These are phyloP conservation scores for Esox niger DNA, from an alignment of 2,113 vertebrate genomes.

Conservation along the genomic window DNA sequence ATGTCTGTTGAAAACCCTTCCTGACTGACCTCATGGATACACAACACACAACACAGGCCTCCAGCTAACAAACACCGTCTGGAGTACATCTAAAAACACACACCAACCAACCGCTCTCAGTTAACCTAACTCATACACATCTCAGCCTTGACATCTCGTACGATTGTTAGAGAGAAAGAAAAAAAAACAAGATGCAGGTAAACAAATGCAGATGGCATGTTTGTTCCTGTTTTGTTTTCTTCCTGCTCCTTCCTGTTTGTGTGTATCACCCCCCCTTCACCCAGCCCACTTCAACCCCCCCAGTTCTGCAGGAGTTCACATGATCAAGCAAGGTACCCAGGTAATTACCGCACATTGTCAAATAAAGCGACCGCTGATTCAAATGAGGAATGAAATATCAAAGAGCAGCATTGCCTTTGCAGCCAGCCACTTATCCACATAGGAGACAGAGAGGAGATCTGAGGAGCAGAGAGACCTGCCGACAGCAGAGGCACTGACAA, in stretches of 20 bases:
- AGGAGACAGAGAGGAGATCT: conserved; percentile 71
- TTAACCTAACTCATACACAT: conserved; percentile 16
- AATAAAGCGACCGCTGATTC: conserved; percentile 71
- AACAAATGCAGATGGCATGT: conserved; percentile 64
- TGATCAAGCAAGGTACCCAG: conserved; percentile 69
- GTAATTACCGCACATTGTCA: conserved; percentile 77
- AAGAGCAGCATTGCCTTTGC: conserved; percentile 66
- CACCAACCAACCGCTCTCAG: not conserved
- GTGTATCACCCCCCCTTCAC: conserved; percentile 7
- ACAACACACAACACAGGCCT: conserved; percentile 29
- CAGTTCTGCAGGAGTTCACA: conserved; percentile 70
- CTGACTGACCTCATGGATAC: conserved; percentile 28
- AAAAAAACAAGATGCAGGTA: conserved; percentile 46
- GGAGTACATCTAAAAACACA: too few relatives aligned
- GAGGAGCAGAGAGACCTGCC: conserved; percentile 64
- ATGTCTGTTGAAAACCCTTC: not conserved
- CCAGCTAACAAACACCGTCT: not conserved
- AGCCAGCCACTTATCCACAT: conserved; percentile 69
- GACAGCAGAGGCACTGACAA: conserved; percentile 66
- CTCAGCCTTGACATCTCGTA: conserved; percentile 4
- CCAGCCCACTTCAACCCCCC: conserved; percentile 37
- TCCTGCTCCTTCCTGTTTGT: conserved; percentile 50
- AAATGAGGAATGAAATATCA: conserved; percentile 76
- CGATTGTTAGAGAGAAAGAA: conserved; percentile 41
- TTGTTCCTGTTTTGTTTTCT: conserved; percentile 50